phyloP scores from a whole-genome alignment of 2,113 vertebrate genomes.

The Dunckerocampus dactyliophorus region DNA sequence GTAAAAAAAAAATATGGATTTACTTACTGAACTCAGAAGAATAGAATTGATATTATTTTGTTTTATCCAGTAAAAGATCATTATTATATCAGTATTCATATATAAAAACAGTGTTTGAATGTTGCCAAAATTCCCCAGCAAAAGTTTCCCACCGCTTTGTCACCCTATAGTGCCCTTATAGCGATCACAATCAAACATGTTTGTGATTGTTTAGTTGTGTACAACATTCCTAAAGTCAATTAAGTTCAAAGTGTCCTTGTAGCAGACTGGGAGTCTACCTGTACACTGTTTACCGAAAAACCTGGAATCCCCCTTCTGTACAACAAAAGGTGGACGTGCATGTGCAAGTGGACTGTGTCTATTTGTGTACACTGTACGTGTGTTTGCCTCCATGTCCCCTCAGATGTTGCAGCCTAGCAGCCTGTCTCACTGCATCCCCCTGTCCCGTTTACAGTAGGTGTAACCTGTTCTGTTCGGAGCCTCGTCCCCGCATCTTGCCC shows the following conservation, averaged over 20 bases:
- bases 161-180: not conserved
- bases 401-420: conserved; percentile 17
- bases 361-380: conserved; percentile 26
- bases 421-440: conserved; percentile 18
- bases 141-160: not conserved
- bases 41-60: too few relatives aligned
- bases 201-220: not conserved
- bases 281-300: conserved; percentile 53
- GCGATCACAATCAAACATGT: not conserved
- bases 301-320: conserved; percentile 59
- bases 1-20: too few relatives aligned
- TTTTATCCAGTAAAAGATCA: too few relatives aligned
- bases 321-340: conserved; percentile 69
- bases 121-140: not conserved
- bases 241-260: conserved; percentile 22
- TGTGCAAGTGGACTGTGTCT: conserved; percentile 28
- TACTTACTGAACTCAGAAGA: too few relatives aligned
- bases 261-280: conserved; percentile 57
- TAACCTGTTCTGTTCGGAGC: conserved; percentile 41
- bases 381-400: conserved; percentile 22
- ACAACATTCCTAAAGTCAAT: not conserved
- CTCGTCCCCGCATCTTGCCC: conserved; percentile 22
- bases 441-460: conserved; percentile 33
- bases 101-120: not conserved
- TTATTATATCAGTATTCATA: too few relatives aligned